Evolutionary conservation across 2,888 invertebrate genomes (phyloP).

Genomic region (Acanthosepion esculentum): DNA sequence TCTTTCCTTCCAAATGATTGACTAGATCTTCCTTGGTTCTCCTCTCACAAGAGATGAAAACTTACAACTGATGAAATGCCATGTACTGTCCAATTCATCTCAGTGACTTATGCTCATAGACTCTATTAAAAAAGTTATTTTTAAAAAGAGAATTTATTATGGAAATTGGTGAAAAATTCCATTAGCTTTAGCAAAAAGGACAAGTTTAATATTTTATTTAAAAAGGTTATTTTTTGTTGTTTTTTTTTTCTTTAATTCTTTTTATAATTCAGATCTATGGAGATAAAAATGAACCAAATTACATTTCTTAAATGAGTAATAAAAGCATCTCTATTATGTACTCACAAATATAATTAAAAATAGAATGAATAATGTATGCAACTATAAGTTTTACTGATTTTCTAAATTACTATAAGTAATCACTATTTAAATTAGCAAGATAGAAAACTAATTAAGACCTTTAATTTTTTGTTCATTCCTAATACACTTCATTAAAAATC

Average conservation of each 20-base stretch:
- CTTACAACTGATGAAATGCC: not conserved
- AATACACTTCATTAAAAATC: not conserved
- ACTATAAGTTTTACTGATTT: too few species aligned
- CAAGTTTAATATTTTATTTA: not conserved
- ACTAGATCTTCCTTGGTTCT: not conserved
- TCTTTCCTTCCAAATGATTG: conserved; percentile 8
- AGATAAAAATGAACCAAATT: not conserved
- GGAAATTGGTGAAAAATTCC: not conserved
- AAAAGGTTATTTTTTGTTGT: not conserved
- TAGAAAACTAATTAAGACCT: too few species aligned
- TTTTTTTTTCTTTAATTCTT: not conserved
- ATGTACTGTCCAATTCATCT: not conserved
- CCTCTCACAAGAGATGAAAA: not conserved
- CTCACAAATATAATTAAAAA: too few species aligned
- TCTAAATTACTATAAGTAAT: not conserved
- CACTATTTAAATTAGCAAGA: not conserved
- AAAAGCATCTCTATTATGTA: not conserved
- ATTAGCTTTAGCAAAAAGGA: not conserved
- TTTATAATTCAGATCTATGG: not conserved
- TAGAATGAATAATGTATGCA: too few species aligned
- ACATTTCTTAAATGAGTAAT: not conserved
- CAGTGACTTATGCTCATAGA: not conserved
- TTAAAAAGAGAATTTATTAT: not conserved
- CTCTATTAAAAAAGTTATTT: not conserved
- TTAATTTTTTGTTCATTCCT: not conserved